Evolutionary conservation across 2,888 invertebrate genomes (phyloP), one percentile per base, ranked within the genome.

Genomic region (Orthosia gothica): DNA sequence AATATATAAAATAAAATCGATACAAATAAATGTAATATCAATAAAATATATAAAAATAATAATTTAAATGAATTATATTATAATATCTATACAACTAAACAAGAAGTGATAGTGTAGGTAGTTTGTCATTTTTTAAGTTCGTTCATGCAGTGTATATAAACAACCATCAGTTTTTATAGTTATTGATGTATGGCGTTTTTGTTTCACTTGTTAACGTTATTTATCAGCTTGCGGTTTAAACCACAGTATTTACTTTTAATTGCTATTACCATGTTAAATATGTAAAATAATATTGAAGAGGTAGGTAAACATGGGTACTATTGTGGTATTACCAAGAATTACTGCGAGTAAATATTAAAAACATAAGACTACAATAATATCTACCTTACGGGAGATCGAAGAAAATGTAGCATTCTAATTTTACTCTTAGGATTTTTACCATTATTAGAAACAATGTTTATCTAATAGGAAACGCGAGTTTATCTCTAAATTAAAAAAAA

Each of bases 1-100:
- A 16, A 18, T 20, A 50, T 55, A 18, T 71, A 82, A 62, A 50
- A 57, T 47, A 58, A 70, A 65, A 82, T 71, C 47, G 67, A 15
- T 50, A 32, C 16, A 68, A 49, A 70, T 47, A 66, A 0, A 16
- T 1, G 18, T 16, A 54, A n/a, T n/a, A n/a, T n/a, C n/a, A n/a
- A n/a, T n/a, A n/a, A n/a, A n/a, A n/a, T n/a, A n/a, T n/a, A n/a
- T n/a, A n/a, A n/a, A n/a, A n/a, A n/a, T n/a, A n/a, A n/a, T n/a
- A n/a, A n/a, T n/a, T n/a, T n/a, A n/a, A n/a, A n/a, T n/a, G n/a
- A n/a, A n/a, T n/a, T n/a, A n/a, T n/a, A n/a, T n/a, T n/a, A n/a
- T n/a, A n/a, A n/a, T n/a, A n/a, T n/a, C n/a, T n/a, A n/a, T n/a
- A 71, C 12, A 61, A 20, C 49, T 0, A 20, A 64, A 20, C 57